Conservation (phyloP, 2,797 vertebrate genomes). For the Acanthurus tractus region DNA sequence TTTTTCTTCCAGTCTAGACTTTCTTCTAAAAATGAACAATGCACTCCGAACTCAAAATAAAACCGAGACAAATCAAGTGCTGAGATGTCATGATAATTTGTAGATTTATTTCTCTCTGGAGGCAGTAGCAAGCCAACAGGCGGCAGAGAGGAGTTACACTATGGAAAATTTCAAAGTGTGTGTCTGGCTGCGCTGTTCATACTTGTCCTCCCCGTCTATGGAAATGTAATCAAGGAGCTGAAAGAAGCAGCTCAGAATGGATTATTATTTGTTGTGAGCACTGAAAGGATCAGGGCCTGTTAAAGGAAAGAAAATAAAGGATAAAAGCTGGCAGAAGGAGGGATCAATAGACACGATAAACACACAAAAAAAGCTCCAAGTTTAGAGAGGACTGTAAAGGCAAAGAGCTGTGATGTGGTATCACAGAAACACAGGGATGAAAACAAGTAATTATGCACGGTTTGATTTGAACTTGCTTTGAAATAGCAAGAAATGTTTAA, state of each 20-base stretch:
- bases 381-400: neutral
- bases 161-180: slow-evolving; percentile 27
- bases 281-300: neutral
- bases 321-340: neutral
- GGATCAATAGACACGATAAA: neutral
- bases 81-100: slow-evolving; percentile 26
- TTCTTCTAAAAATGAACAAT: slow-evolving; percentile 5
- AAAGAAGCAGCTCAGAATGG: slow-evolving; percentile 2
- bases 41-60: neutral
- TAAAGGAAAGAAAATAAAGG: slow-evolving; percentile 8
- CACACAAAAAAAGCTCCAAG: neutral
- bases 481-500: neutral
- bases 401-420: neutral
- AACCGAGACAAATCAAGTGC: neutral
- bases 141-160: slow-evolving; percentile 16
- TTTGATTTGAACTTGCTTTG: neutral
- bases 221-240: slow-evolving; percentile 46
- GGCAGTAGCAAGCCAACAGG: slow-evolving; percentile 25
- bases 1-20: slow-evolving; percentile 5
- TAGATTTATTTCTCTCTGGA: slow-evolving; percentile 37
- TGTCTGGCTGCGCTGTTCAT: slow-evolving; percentile 16
- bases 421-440: neutral
- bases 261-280: slow-evolving; percentile 12
- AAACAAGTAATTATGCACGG: neutral
- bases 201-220: slow-evolving; percentile 15